phyloP scores from a whole-genome alignment of 92 coral and sea anemone species.

The Palythoa grandis region DNA sequence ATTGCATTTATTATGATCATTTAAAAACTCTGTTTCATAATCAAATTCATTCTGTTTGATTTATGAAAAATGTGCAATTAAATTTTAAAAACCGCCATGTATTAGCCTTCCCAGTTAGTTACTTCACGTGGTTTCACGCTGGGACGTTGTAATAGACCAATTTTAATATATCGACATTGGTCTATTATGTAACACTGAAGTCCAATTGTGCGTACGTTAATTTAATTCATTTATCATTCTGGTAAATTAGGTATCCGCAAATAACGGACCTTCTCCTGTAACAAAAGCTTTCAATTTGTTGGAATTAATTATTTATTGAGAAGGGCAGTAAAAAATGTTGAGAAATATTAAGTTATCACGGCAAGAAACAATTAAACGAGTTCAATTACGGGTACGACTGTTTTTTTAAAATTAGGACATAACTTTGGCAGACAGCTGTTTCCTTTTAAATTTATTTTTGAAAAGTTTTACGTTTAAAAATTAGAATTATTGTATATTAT shows the following conservation, averaged over 20 bases:
- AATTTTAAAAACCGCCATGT: too few relatives aligned
- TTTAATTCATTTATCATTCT: neutral
- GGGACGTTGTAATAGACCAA: neutral
- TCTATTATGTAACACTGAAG: neutral
- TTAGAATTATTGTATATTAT: too few relatives aligned
- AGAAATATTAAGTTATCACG: neutral
- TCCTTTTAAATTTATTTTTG: too few relatives aligned
- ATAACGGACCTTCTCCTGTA: neutral
- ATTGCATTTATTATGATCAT: neutral
- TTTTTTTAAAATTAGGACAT: neutral
- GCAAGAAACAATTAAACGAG: neutral
- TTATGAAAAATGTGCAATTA: too few relatives aligned
- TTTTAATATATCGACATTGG: too few relatives aligned
- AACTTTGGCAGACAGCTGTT: neutral
- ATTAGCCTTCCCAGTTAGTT: too few relatives aligned
- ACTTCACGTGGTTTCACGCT: too few relatives aligned
- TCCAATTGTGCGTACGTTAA: neutral
- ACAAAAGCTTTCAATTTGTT: neutral
- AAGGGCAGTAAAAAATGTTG: neutral
- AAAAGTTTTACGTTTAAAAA: too few relatives aligned
- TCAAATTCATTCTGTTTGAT: too few relatives aligned
- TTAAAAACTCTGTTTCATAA: too few relatives aligned
- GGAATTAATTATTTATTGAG: slow-evolving; percentile 12
- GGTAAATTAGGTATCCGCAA: neutral
- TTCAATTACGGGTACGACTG: neutral